A percentile compares a stretch with the other conserved stretches of the same genome.
These are phyloP conservation scores for Notamacropus eugenii DNA, from an alignment of 2,797 vertebrate species.

Conservation along the genomic window DNA sequence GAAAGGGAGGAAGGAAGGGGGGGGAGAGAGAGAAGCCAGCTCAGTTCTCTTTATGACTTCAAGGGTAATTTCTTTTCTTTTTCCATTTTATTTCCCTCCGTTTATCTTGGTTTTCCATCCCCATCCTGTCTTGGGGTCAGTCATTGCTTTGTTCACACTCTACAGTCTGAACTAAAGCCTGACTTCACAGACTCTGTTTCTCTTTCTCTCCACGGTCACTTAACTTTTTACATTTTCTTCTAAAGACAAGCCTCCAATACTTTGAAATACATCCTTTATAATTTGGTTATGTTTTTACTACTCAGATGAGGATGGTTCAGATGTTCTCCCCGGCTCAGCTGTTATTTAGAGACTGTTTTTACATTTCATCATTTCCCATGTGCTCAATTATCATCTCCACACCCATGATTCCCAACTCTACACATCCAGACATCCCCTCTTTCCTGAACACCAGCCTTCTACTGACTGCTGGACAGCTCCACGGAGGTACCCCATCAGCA, in stretches of 20 bases:
- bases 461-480: background rate
- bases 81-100: background rate
- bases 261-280: background rate
- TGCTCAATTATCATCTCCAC: background rate
- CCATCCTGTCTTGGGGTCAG: background rate
- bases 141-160: background rate
- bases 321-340: background rate
- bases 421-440: background rate
- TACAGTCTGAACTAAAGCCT: background rate
- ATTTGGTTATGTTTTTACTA: background rate
- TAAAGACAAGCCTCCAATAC: background rate
- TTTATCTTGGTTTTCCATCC: background rate
- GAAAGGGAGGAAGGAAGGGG: no score
- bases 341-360: background rate
- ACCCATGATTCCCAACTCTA: background rate
- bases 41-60: background rate
- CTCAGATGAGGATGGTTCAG: background rate
- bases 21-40: background rate
- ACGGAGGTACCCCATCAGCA: background rate
- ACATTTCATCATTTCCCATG: background rate
- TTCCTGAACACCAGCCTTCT: background rate
- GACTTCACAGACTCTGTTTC: background rate
- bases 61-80: background rate
- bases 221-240: background rate
- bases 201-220: background rate